A percentile compares a stretch with the other conserved stretches of the same genome.
These are phyloP conservation scores for Nyctibius bracteatus DNA, from an alignment of 2,113 vertebrate species.

Conservation along the genomic window DNA sequence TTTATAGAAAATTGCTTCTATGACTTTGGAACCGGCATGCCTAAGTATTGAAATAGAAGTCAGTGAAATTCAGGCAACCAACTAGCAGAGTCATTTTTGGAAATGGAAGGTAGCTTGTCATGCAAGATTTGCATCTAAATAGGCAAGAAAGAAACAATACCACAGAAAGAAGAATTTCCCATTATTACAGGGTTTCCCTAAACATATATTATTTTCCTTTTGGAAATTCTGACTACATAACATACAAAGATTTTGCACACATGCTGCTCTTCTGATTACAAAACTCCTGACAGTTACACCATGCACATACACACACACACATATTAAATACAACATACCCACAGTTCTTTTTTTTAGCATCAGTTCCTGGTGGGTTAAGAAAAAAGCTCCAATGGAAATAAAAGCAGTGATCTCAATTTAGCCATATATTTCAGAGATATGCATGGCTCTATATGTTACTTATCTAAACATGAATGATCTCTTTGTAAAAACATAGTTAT, in stretches of 20 bases:
- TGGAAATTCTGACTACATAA: neutral
- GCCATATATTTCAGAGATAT: neutral
- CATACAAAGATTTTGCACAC: neutral
- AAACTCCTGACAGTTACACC: neutral
- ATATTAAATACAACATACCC: neutral
- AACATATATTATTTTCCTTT: neutral
- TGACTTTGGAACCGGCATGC: neutral
- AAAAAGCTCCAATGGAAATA: neutral
- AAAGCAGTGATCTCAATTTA: neutral
- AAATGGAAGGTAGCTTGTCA: neutral
- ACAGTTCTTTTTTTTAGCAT: neutral
- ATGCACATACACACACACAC: too few relatives aligned
- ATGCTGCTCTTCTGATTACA: neutral
- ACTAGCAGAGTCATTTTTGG: neutral
- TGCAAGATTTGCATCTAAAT: neutral
- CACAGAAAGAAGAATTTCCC: neutral
- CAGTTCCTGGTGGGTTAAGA: neutral
- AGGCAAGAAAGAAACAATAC: neutral
- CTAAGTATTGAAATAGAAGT: neutral
- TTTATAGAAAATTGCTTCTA: neutral
- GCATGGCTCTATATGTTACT: neutral
- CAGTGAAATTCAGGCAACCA: neutral
- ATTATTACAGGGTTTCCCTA: neutral
- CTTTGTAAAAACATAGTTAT: neutral
- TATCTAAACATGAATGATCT: neutral